Percentiles rank a stretch among this genome's conserved stretches.
Evolutionary conservation across 1,140 invertebrate genomes (phyloP).

Genomic region (Sinella curviseta): DNA sequence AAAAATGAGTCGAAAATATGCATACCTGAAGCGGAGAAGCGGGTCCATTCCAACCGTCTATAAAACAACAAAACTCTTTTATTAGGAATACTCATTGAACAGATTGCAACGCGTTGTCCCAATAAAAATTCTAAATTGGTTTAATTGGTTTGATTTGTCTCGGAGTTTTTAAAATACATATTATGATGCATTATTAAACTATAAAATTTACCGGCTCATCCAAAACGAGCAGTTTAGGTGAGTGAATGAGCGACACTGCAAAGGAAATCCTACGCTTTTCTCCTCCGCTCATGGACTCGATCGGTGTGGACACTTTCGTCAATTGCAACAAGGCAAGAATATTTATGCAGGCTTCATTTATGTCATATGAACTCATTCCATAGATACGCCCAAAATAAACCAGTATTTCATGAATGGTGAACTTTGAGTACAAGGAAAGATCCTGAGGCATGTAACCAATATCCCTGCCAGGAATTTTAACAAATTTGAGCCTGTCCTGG

Average conservation of each 20-base stretch:
- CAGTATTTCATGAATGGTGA: not conserved
- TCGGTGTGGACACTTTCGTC: not conserved
- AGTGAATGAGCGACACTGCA: not conserved
- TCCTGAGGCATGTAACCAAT: slow-evolving; percentile 64
- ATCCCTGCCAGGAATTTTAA: slow-evolving; percentile 72
- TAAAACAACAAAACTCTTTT: not conserved
- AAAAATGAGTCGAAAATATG: not conserved
- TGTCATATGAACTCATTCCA: not conserved
- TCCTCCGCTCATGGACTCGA: not conserved
- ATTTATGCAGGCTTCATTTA: not conserved
- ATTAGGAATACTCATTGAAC: too few species aligned
- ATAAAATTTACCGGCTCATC: slow-evolving; percentile 1
- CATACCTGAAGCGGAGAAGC: not conserved
- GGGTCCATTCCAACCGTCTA: not conserved
- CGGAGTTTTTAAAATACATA: too few species aligned
- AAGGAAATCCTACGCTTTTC: not conserved
- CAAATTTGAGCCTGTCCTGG: not conserved
- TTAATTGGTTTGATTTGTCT: too few species aligned
- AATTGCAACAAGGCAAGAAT: not conserved
- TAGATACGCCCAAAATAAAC: not conserved
- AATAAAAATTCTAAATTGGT: not conserved
- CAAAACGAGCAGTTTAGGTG: not conserved
- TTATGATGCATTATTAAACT: not conserved
- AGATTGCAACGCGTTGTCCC: too few species aligned
- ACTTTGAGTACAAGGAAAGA: not conserved